Evolutionary conservation across 2,888 invertebrate species (phyloP), one percentile per base, ranked within the genome.

Genomic region (Embidobia sp.): DNA sequence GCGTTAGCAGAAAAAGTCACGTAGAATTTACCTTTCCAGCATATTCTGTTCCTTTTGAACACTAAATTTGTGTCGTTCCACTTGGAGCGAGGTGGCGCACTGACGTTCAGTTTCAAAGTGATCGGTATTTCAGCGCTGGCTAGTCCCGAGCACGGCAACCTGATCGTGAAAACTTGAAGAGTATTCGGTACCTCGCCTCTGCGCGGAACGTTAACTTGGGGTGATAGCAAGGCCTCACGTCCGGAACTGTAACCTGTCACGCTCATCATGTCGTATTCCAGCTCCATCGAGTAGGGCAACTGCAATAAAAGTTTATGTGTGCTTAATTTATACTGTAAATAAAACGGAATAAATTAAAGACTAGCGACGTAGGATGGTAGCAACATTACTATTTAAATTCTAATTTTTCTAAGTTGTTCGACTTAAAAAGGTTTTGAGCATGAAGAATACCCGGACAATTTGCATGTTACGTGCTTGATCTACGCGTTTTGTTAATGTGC

Each of bases 1-100:
- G n/a, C n/a, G n/a, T n/a, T n/a, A n/a, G n/a, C n/a, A n/a, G 5
- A 29, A 44, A 53, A 70, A 44, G 26, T 61, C 35, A 70, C 48
- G 63, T 42, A 59, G 33, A 59, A 81, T 86, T 89, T 85, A 94
- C 95, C 95, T 93, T 94, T 94, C 78, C 95, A 91, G 88, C 97
- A 97, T 84, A 96, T 95, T 91, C 97, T 97, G 90, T 95, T 96
- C 80, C 97, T 92, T 85, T 94, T 94, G 90, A 97, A 95, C 81
- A 94, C 92, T 67, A 97, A 91, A 80, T 92, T 91, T 6, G 95
- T 94, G 84, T 94, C 93, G 86, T 94, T 93, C 89, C 94, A 92
- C n/a, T 93, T 92, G 6, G 92, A 91, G 8, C 93, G 91, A 74
- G 94, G 93, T 7, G 93, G 93, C 0, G 94, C 93, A 35, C 94